phyloP scores from a whole-genome alignment of 2,113 vertebrate species.

The Asarcornis scutulata region DNA sequence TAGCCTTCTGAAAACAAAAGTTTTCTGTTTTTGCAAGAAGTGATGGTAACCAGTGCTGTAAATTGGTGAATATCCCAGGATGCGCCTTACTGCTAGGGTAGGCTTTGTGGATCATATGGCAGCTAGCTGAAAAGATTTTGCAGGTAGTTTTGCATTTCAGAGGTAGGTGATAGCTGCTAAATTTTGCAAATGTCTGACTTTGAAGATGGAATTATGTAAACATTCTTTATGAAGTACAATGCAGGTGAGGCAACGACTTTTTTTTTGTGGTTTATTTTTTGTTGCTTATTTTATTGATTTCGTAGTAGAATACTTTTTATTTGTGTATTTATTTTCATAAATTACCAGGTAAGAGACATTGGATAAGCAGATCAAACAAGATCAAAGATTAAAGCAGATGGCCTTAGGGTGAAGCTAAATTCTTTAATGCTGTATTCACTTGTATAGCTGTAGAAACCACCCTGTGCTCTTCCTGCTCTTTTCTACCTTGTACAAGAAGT shows the following conservation, averaged over 20 bases:
- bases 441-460: constrained; percentile 20
- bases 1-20: background rate
- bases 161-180: constrained; percentile 19
- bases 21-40: background rate
- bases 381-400: constrained; percentile 46
- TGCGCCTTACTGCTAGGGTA: background rate
- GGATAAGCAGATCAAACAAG: constrained; percentile 60
- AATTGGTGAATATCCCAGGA: background rate
- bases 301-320: constrained; percentile 26
- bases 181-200: constrained; percentile 48
- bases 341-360: constrained; percentile 47
- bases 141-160: constrained; percentile 28
- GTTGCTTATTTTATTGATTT: constrained; percentile 61
- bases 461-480: background rate
- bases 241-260: background rate
- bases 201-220: constrained; percentile 52
- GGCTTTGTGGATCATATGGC: background rate
- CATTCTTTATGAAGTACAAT: constrained; percentile 32
- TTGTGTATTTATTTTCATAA: constrained; percentile 60
- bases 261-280: constrained; percentile 51
- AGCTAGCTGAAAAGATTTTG: constrained; percentile 7
- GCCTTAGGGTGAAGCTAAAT: constrained; percentile 40
- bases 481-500: background rate
- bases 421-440: constrained; percentile 49
- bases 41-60: background rate